phyloP scores from a whole-genome alignment of 2,888 invertebrate species.

The Cataglyphis cursor region DNA sequence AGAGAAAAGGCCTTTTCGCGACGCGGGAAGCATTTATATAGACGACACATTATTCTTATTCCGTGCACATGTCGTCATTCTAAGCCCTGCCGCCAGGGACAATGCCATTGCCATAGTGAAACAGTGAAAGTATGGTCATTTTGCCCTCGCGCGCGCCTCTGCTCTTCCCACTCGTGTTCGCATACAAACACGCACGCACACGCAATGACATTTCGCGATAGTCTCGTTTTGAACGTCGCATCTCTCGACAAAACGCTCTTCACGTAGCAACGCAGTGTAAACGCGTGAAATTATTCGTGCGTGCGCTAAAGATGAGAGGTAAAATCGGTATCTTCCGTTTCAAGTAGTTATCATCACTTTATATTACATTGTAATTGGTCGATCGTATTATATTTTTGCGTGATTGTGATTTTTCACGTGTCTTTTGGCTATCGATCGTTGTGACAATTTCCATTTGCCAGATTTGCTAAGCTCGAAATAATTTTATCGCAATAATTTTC shows the following conservation, averaged over 20 bases:
- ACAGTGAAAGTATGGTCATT: conserved; percentile 86
- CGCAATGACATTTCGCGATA: conserved; percentile 42
- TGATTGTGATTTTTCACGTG: neutral
- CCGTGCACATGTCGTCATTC: conserved; percentile 80
- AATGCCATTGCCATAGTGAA: conserved; percentile 86
- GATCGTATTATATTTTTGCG: neutral
- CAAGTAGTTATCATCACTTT: neutral
- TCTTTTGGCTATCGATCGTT: neutral
- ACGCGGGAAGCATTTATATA: conserved; percentile 59
- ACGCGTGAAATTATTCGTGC: conserved; percentile 22
- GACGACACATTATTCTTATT: conserved; percentile 73
- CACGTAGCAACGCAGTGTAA: neutral
- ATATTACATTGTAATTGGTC: neutral
- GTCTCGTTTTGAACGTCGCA: conserved; percentile 38
- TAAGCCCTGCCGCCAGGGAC: conserved; percentile 80
- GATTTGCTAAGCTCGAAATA: neutral
- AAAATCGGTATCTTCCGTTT: neutral
- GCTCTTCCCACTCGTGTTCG: conserved; percentile 55
- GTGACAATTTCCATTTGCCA: neutral
- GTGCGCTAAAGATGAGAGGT: conserved; percentile 42
- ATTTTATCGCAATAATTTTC: conserved; percentile 58
- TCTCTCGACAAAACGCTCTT: conserved; percentile 4
- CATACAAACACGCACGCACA: conserved; percentile 19
- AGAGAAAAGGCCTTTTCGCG: conserved; percentile 70
- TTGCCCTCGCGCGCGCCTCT: conserved; percentile 72